phyloP scores from a whole-genome alignment of 2,113 vertebrate species.

The Isichthys henryi region DNA sequence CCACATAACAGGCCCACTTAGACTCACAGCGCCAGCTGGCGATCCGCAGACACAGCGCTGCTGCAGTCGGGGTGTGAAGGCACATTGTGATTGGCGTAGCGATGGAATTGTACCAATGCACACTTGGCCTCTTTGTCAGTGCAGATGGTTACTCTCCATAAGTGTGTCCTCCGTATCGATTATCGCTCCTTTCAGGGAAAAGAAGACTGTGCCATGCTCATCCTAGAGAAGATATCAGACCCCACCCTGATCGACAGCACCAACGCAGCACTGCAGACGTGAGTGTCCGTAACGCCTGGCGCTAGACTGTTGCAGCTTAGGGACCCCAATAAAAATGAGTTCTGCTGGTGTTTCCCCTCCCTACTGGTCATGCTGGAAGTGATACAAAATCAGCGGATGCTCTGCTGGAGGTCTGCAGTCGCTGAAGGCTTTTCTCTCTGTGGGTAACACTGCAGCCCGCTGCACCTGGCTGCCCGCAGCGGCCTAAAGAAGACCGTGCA shows the following conservation, averaged over 20 bases:
- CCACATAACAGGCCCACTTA: not conserved
- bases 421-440: not conserved
- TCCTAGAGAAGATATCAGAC: constrained; percentile 86
- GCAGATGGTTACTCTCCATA: not conserved
- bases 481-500: constrained; percentile 86
- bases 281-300: constrained; percentile 50
- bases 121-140: not conserved
- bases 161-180: not conserved
- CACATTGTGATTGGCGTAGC: not conserved
- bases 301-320: not conserved
- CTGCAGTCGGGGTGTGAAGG: not conserved
- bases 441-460: constrained; percentile 62
- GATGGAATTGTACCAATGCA: not conserved
- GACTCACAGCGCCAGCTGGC: not conserved
- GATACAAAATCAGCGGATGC: not conserved
- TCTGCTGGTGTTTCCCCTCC: not conserved
- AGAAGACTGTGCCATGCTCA: constrained; percentile 88
- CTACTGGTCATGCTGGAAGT: not conserved
- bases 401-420: not conserved
- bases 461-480: constrained; percentile 83
- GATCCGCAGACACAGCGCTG: not conserved
- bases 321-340: not conserved
- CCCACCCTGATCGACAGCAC: constrained; percentile 77
- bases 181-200: constrained; percentile 66
- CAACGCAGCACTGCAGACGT: constrained; percentile 89